Evolutionary conservation across 2,113 vertebrate genomes (phyloP).

Genomic region (Passer montanus): DNA sequence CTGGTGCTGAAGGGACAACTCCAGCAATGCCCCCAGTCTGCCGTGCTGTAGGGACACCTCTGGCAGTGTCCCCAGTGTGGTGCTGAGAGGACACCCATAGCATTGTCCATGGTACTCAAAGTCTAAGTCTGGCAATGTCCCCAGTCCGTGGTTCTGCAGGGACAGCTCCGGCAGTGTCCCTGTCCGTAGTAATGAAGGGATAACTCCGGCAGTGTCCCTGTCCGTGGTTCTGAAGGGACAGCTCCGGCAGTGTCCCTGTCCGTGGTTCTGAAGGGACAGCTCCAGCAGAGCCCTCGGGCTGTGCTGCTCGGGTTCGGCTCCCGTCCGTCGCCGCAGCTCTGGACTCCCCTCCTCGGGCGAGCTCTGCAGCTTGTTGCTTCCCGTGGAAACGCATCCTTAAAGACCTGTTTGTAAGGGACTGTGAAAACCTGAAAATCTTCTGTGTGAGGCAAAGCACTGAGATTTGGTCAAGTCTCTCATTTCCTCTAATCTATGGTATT

Average conservation of each 20-base stretch:
- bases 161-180: background rate
- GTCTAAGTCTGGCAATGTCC: background rate
- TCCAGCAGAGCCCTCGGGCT: background rate
- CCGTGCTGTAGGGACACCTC: background rate
- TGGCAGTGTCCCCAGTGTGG: background rate
- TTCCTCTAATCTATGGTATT: background rate
- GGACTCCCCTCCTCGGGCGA: too few relatives aligned
- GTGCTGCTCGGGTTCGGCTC: background rate
- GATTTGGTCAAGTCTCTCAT: background rate
- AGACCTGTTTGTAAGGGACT: background rate
- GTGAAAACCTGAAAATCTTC: background rate
- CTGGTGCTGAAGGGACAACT: background rate
- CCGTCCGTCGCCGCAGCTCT: accelerated
- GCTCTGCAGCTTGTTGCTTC: background rate
- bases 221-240: accelerated
- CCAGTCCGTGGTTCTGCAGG: background rate
- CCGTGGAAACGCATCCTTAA: accelerated
- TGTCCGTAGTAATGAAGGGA: accelerated
- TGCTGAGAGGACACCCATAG: background rate
- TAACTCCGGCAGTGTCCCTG: background rate
- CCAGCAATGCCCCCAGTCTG: background rate
- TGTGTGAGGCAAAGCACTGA: accelerated
- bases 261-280: accelerated
- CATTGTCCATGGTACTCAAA: background rate
- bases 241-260: background rate